Base-by-base conservation (phyloP, 2,797 vertebrate species). In the Harpagifer antarcticus region DNA sequence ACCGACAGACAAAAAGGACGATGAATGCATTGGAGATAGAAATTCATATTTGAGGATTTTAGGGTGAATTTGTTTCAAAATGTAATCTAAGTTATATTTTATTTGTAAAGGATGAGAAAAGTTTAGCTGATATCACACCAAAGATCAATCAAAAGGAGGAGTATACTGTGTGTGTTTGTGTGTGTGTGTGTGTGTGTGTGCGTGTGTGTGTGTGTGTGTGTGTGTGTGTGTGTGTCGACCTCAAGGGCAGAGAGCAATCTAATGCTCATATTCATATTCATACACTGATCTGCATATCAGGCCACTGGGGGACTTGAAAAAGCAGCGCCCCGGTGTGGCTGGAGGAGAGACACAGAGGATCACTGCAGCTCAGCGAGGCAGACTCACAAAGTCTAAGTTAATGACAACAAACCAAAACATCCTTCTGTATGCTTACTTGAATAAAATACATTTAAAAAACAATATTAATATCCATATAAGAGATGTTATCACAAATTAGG, bases 261-360 rank as follows among this genome's bases (percentile, higher is more conserved):
- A 16, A 23, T 40, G 55, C 52, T 47, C 56, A 6, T 47, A 50
- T 64, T 72, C 63, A 57, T 5, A 27, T 64, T 70, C 66, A 57
- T 3, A 27, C 31, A 11, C 54, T 72, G 44, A 72, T 83, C 68
- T 82, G 55, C 80, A 76, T 72, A 60, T 67, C 2, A 67, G 61
- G 57, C 57, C 53, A 20, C 52, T 23, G 17, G 23, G n/a, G 48
- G 45, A 74, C 27, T 33, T 67, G 58, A 71, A 62, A 80, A 84
- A 48, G 73, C 56, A 88, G 82, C 66, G 52, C 81, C 84, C 42
- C 86, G 40, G 54, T 77, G 79, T 88, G 89, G 81, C 66, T 52
- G 75, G 77, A 83, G 76, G 78, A 82, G 50, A 70, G 5, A 58
- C 47, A 54, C 33, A 42, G 47, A 77, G 48, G 47, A 64, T 40